phyloP scores from a whole-genome alignment of 2,888 invertebrate species.

The Nomada ferruginata region DNA sequence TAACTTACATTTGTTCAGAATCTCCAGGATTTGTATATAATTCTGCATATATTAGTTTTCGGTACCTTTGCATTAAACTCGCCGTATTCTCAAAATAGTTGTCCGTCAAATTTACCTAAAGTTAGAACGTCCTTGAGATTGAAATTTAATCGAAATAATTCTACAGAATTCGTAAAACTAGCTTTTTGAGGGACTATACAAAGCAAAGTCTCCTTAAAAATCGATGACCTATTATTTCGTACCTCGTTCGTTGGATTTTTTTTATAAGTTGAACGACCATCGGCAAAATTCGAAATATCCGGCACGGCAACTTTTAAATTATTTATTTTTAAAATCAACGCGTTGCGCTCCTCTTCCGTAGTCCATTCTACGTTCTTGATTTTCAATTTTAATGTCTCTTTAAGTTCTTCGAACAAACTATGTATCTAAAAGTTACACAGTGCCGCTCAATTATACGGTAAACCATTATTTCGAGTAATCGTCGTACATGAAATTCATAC shows the following conservation, averaged over 20 bases:
- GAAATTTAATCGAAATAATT: neutral
- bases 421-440: slow-evolving; percentile 57
- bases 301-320: slow-evolving; percentile 68
- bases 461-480: neutral
- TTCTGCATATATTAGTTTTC: slow-evolving; percentile 68
- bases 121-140: slow-evolving; percentile 19
- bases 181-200: neutral
- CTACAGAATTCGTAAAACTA: no score
- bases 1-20: slow-evolving; percentile 71
- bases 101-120: slow-evolving; percentile 63
- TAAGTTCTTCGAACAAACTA: slow-evolving; percentile 65
- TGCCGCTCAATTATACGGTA: neutral
- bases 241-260: slow-evolving; percentile 25
- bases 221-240: slow-evolving; percentile 5
- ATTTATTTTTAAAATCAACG: slow-evolving; percentile 65
- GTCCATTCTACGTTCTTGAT: slow-evolving; percentile 62
- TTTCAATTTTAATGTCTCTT: slow-evolving; percentile 64
- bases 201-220: slow-evolving; percentile 15
- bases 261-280: slow-evolving; percentile 29
- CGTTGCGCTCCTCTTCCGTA: slow-evolving; percentile 38
- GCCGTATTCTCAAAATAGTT: slow-evolving; percentile 74
- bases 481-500: neutral
- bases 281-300: slow-evolving; percentile 51
- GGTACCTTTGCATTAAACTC: slow-evolving; percentile 68
- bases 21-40: slow-evolving; percentile 58